Evolutionary conservation across 2,113 vertebrate species (phyloP), one percentile per base, ranked within the genome.

Genomic region (Pseudonaja textilis): DNA sequence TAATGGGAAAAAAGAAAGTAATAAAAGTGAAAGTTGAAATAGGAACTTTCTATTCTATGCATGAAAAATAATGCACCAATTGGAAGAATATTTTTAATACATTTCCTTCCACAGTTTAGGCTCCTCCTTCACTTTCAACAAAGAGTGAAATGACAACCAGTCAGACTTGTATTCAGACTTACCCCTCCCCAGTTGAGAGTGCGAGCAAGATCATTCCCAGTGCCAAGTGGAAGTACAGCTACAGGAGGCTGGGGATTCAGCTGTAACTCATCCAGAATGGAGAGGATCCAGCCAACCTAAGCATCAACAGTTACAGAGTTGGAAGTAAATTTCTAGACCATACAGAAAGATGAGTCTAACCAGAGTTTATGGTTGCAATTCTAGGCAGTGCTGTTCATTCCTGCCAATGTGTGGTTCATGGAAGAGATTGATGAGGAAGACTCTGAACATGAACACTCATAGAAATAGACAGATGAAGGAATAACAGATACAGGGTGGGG

Each of bases 141-240:
- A 11, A 52, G 52, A n/a, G 39, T 74, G 10, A 42, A 45, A 57
- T 22, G 16, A 25, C 87, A 81, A 26, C 18, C 26, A 50, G 5
- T 47, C 8, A 74, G 4, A 42, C 25, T 50, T 74, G 69, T 26
- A 0, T 81, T 85, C 59, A 85, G 29, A 56, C 99, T 98, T 98
- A 99, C 99, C 99, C 99, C 99, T 93, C 99, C 99, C 99, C 99
- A 99, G 97, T 99, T 99, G 95, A 99, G 98, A 61, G 99, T 99
- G 29, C 99, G 98, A 50, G 99, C 99, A 93, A 99, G 98, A 97
- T 99, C 99, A 3, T 99, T 99, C 64, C 99, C 99, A 0, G 99
- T 99, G 90, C 99, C 99, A 95, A 99, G 98, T 0, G 99, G 99
- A 93, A 99, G 98, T 92, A 99, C 99, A 87, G 99, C 99, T 18